Conservation (phyloP, 2,888 invertebrate species). For the Subacronicta megacephala region DNA sequence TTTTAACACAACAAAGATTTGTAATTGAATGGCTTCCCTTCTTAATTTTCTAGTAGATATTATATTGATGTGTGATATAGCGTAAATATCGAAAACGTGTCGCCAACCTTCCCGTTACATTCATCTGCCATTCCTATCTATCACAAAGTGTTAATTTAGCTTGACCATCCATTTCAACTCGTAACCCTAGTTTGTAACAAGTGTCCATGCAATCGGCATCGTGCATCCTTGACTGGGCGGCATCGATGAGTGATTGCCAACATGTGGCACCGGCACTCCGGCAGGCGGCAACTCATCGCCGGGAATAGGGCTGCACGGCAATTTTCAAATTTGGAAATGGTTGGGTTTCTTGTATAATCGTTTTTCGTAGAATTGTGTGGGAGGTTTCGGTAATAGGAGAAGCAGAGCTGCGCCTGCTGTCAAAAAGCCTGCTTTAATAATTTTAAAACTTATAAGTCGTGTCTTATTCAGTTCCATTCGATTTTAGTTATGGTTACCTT, state of each 20-base stretch:
- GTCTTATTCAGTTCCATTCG: too few relatives aligned
- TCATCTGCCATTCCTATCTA: slow-evolving; percentile 36
- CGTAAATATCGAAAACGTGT: not conserved
- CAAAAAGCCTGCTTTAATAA: too few relatives aligned
- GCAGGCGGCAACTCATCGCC: slow-evolving; percentile 76
- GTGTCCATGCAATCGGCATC: slow-evolving; percentile 82
- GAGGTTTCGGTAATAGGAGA: too few relatives aligned
- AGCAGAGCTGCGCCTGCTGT: too few relatives aligned
- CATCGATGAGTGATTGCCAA: slow-evolving; percentile 87
- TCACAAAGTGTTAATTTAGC: slow-evolving; percentile 46
- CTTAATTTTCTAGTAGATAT: too few relatives aligned
- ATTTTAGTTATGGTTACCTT: too few relatives aligned
- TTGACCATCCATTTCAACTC: slow-evolving; percentile 38
- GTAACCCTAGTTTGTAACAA: slow-evolving; percentile 63
- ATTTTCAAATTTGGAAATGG: slow-evolving; percentile 31
- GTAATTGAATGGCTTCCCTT: too few relatives aligned
- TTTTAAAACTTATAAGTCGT: too few relatives aligned
- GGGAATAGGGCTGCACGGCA: slow-evolving; percentile 67
- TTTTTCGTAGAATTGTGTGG: too few relatives aligned
- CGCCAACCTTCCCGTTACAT: slow-evolving; percentile 4
- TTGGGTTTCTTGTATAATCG: slow-evolving; percentile 10
- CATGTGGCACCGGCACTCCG: slow-evolving; percentile 82
- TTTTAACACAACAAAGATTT: too few relatives aligned
- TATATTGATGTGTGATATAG: too few relatives aligned
- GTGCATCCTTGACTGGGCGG: slow-evolving; percentile 84